These are phyloP conservation scores for Cosmia trapezina DNA, from an alignment of 2,888 invertebrate genomes.

Conservation along the genomic window DNA sequence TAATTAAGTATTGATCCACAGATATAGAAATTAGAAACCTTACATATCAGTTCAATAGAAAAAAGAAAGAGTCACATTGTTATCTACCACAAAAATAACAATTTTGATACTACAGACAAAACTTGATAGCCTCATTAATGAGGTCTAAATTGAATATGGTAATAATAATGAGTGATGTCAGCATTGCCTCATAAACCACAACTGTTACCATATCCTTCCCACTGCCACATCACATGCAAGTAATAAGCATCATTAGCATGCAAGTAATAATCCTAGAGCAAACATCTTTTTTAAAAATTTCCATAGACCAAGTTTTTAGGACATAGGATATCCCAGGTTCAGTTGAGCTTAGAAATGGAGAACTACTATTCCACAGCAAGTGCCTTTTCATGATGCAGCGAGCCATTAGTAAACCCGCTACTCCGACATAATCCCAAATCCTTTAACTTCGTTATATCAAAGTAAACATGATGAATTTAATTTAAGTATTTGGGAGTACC, in stretches of 20 bases:
- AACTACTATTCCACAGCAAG: background rate
- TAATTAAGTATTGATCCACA: slow-evolving; percentile 2
- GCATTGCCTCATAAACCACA: slow-evolving; percentile 34
- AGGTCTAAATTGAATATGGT: slow-evolving; percentile 18
- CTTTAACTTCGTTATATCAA: background rate
- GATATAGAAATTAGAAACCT: slow-evolving; percentile 1
- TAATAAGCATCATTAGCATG: slow-evolving; percentile 14
- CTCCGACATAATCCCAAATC: background rate
- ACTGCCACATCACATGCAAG: slow-evolving; percentile 39
- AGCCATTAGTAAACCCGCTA: background rate
- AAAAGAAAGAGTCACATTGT: background rate
- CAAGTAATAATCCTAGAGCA: slow-evolving; percentile 7
- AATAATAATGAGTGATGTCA: slow-evolving; percentile 14
- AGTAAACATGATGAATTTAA: slow-evolving; percentile 1
- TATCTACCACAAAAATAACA: slow-evolving; percentile 14
- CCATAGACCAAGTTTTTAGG: background rate
- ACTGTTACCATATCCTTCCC: slow-evolving; percentile 24
- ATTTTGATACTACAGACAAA: slow-evolving; percentile 20
- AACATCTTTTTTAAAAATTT: background rate
- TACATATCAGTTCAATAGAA: slow-evolving; percentile 5
- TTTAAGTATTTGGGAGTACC: background rate
- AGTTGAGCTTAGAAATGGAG: background rate
- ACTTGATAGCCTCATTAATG: slow-evolving; percentile 31
- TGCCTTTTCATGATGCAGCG: background rate
- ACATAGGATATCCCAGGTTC: background rate